These are phyloP conservation scores for Epirrhoe alternata DNA, from an alignment of 2,888 invertebrate genomes.

Conservation along the genomic window DNA sequence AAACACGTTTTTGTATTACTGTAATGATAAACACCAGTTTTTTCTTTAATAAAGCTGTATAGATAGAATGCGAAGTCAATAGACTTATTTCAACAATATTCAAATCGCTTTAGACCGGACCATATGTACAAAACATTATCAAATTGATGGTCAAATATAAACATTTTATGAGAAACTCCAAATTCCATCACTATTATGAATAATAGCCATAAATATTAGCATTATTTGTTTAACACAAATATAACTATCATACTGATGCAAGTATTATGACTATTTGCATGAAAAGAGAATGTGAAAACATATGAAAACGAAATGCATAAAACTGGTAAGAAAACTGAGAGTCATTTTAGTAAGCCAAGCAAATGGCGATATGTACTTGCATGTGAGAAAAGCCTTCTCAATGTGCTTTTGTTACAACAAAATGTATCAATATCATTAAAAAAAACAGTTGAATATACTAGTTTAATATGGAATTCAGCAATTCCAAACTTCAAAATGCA, in stretches of 20 bases:
- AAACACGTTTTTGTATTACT: no score
- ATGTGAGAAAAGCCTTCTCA: neutral
- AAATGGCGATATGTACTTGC: slow-evolving; percentile 8
- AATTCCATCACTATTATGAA: no score
- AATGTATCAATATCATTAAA: neutral
- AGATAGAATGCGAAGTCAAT: no score
- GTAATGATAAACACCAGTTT: no score
- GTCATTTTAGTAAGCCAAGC: slow-evolving; percentile 1
- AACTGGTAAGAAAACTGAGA: slow-evolving; percentile 5
- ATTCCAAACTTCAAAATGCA: neutral
- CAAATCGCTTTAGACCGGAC: no score
- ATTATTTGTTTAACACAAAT: no score
- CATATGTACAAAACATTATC: no score
- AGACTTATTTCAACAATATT: no score
- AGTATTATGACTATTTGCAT: neutral
- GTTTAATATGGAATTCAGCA: neutral
- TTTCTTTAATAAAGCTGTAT: no score
- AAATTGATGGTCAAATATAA: no score
- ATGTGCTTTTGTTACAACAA: slow-evolving; percentile 1
- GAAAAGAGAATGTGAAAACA: neutral
- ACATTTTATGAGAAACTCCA: no score
- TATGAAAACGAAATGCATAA: neutral
- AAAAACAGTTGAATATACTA: neutral
- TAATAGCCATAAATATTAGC: no score
- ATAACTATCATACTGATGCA: neutral